A percentile compares a stretch with the other conserved stretches of the same genome.
phyloP scores from a whole-genome alignment of 1,140 invertebrate species.

The Ridgeia piscesae region DNA sequence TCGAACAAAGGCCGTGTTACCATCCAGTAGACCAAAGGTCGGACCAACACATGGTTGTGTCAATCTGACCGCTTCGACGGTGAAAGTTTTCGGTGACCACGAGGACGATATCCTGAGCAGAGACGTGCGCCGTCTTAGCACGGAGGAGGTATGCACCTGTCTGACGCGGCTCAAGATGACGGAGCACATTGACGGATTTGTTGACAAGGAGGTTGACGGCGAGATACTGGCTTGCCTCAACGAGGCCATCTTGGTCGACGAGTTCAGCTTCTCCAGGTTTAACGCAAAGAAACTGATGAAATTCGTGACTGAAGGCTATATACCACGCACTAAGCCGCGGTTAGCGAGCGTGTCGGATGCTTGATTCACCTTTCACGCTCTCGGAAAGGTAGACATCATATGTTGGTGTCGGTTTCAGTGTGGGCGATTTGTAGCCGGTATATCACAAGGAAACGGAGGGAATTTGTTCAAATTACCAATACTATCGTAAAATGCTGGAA shows the following conservation, averaged over 20 bases:
- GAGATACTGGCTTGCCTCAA: conserved; percentile 9
- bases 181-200: background rate
- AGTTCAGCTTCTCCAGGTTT: conserved; percentile 16
- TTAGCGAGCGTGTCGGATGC: no score
- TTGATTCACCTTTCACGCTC: no score
- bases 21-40: no score
- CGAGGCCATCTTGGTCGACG: conserved; percentile 8
- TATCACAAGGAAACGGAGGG: no score
- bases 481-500: no score
- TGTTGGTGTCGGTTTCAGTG: no score
- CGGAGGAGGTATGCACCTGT: background rate
- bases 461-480: no score
- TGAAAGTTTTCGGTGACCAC: background rate
- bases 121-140: background rate
- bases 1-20: background rate
- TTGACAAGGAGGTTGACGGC: conserved; percentile 14
- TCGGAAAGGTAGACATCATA: no score
- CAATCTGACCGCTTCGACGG: background rate
- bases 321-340: background rate
- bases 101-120: background rate
- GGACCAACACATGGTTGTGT: background rate
- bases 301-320: background rate
- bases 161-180: background rate
- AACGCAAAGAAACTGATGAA: conserved; percentile 17
- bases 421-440: no score